phyloP scores from a whole-genome alignment of 2,888 invertebrate species.

The Miltochrista miniata region DNA sequence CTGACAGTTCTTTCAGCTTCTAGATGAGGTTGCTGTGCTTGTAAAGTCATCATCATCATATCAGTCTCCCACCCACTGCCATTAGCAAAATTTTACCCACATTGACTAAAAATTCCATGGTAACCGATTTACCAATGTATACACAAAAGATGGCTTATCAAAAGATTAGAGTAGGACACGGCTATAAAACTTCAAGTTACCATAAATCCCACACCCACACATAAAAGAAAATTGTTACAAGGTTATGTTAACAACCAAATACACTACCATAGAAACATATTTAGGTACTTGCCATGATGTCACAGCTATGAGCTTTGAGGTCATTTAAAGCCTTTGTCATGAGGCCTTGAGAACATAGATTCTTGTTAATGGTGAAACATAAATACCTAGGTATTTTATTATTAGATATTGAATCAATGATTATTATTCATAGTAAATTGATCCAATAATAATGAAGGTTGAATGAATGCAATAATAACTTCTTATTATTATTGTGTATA shows the following conservation, averaged over 20 bases:
- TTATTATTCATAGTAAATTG: neutral
- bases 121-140: neutral
- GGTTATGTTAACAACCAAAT: neutral
- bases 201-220: slow-evolving; percentile 17
- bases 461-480: too few species aligned
- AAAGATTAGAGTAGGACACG: slow-evolving; percentile 3
- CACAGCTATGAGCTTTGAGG: slow-evolving; percentile 40
- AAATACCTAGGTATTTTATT: neutral
- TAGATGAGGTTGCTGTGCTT: too few species aligned
- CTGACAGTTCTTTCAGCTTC: too few species aligned
- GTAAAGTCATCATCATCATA: too few species aligned
- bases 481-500: too few species aligned
- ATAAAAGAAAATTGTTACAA: slow-evolving; percentile 3
- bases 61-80: too few species aligned
- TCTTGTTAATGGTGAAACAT: neutral
- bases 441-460: too few species aligned
- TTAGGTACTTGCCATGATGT: slow-evolving; percentile 41
- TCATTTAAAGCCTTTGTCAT: slow-evolving; percentile 31
- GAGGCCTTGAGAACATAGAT: slow-evolving; percentile 24
- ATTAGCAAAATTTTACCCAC: too few species aligned
- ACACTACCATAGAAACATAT: slow-evolving; percentile 1
- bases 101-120: too few species aligned
- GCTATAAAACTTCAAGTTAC: neutral
- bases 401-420: neutral
- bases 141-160: neutral